Percentiles rank a stretch among this genome's conserved stretches.
These are phyloP conservation scores for Cataglyphis livida DNA, from an alignment of 2,888 invertebrate species.

Conservation along the genomic window DNA sequence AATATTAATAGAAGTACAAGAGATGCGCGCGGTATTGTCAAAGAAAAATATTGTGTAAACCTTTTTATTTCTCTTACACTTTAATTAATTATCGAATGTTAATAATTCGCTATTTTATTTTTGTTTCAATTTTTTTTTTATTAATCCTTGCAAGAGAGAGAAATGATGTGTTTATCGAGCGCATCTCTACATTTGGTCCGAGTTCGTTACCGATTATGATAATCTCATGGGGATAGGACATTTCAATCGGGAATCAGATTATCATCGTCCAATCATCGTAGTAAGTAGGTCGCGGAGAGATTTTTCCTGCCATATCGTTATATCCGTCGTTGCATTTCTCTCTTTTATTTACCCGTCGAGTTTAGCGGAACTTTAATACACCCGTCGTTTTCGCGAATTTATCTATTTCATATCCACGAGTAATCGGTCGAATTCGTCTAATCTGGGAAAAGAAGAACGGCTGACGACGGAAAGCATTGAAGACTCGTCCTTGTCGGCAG, in stretches of 20 bases:
- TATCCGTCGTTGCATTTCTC: not conserved
- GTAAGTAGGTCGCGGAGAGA: not conserved
- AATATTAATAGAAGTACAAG: not conserved
- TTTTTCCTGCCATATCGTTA: conserved; percentile 7
- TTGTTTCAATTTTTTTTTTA: not conserved
- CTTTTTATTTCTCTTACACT: not conserved
- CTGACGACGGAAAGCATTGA: conserved; percentile 67
- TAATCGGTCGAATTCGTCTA: conserved; percentile 64
- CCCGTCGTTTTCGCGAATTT: conserved; percentile 13
- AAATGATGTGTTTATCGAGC: not conserved
- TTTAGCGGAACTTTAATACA: conserved; percentile 20
- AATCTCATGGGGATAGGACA: not conserved
- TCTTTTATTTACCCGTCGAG: conserved; percentile 2
- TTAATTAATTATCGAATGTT: not conserved
- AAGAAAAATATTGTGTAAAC: not conserved
- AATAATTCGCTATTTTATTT: not conserved
- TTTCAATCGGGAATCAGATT: conserved; percentile 1
- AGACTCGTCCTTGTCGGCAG: conserved; percentile 73
- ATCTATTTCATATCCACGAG: conserved; percentile 15
- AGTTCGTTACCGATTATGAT: not conserved
- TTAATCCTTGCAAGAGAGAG: not conserved
- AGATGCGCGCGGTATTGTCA: not conserved
- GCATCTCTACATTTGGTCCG: not conserved
- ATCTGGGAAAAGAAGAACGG: conserved; percentile 46
- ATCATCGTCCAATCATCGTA: conserved; percentile 17